Evolutionary conservation across 1,140 invertebrate genomes (phyloP).

Genomic region (Pseudomyrmex dendroicus): DNA sequence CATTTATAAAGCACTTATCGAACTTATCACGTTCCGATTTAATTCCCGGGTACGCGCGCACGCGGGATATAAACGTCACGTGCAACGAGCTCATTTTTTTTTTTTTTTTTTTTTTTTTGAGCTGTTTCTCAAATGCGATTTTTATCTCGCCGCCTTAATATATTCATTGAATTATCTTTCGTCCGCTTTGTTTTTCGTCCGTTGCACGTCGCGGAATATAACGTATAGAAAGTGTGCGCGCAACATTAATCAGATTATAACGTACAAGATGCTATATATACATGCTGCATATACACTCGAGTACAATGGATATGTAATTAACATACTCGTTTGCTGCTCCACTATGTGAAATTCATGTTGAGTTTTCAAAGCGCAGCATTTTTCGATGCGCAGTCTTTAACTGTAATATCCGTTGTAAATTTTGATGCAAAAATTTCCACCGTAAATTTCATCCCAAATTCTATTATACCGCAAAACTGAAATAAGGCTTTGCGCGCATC

Average conservation of each 20-base stretch:
- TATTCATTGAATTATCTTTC: conserved; percentile 58
- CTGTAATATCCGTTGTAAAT: conserved; percentile 8
- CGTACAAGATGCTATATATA: conserved; percentile 37
- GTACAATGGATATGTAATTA: conserved; percentile 7
- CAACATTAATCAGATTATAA: conserved; percentile 42
- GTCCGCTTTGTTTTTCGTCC: conserved; percentile 35
- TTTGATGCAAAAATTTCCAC: conserved; percentile 5
- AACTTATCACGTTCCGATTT: conserved; percentile 36
- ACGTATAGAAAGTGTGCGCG: background rate
- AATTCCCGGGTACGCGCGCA: conserved; percentile 41
- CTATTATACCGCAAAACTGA: background rate
- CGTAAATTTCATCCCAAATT: conserved; percentile 14
- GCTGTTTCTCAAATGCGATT: conserved; percentile 44
- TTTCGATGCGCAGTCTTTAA: conserved; percentile 38
- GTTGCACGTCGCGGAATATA: background rate
- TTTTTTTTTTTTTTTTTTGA: conserved; percentile 36
- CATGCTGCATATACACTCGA: no score
- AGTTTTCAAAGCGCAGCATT: conserved; percentile 17
- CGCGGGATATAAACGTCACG: conserved; percentile 53
- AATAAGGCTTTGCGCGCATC: background rate
- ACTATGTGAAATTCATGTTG: background rate
- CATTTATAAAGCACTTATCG: conserved; percentile 43
- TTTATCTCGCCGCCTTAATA: conserved; percentile 47
- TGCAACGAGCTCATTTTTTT: conserved; percentile 45
- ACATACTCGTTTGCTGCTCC: conserved; percentile 38